Conservation (phyloP, 2,797 vertebrate genomes). For the Sarcoramphus papa region DNA sequence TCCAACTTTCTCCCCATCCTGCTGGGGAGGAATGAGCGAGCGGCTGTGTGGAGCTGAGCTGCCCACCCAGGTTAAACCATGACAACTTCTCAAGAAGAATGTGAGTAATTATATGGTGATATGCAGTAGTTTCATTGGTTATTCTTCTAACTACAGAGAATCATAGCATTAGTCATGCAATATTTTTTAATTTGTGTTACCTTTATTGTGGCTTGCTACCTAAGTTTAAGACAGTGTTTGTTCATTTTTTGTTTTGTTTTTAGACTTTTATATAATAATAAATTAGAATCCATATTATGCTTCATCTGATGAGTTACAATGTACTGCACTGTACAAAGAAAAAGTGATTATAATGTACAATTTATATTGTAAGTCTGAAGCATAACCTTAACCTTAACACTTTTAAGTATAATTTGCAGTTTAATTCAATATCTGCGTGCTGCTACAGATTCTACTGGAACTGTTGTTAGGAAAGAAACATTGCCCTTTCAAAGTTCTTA, state of each 20-base stretch:
- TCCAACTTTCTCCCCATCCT: background rate
- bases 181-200: background rate
- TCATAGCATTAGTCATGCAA: background rate
- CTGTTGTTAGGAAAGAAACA: background rate
- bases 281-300: background rate
- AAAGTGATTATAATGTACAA: background rate
- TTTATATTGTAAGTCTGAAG: background rate
- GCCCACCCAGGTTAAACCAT: background rate
- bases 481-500: background rate
- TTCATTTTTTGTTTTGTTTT: background rate
- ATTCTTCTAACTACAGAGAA: background rate
- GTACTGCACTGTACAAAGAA: background rate
- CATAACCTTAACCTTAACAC: background rate
- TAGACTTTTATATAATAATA: background rate
- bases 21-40: background rate
- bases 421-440: background rate
- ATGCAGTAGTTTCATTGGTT: background rate
- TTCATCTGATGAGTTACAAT: background rate
- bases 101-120: background rate
- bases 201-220: background rate
- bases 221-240: background rate
- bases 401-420: background rate
- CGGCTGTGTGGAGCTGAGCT: background rate
- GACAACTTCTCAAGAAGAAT: background rate
- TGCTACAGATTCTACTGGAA: background rate